Conservation (phyloP, 2,797 vertebrate species). For the Anomalospiza imberbis region DNA sequence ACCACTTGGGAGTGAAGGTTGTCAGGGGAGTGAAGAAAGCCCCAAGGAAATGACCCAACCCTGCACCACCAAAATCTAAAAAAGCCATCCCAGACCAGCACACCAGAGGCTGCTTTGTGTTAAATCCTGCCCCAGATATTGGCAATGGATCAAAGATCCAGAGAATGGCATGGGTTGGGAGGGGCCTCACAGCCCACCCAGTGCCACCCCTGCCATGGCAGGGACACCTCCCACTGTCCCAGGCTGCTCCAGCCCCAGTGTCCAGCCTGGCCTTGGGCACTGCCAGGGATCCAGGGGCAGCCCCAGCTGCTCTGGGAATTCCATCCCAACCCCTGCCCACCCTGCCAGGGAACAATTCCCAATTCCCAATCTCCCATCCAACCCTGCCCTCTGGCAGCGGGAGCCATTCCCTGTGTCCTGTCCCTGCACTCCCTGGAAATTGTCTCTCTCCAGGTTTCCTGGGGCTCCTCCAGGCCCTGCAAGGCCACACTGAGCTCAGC, state of each 20-base stretch:
- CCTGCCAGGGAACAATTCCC: background rate
- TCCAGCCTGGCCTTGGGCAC: background rate
- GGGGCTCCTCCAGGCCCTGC: background rate
- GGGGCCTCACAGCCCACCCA: accelerated
- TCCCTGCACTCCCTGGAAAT: too few species aligned
- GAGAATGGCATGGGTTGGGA: accelerated
- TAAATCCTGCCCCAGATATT: background rate
- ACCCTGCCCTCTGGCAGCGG: background rate
- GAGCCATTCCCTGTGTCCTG: background rate
- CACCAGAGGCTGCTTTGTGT: background rate
- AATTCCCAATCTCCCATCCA: background rate
- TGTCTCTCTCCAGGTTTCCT: background rate
- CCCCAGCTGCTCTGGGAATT: background rate
- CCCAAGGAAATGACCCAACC: background rate
- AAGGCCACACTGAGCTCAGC: background rate
- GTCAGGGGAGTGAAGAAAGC: background rate
- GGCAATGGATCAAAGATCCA: background rate
- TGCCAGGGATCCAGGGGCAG: background rate
- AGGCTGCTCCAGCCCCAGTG: background rate
- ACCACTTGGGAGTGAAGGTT: background rate
- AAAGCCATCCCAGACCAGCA: background rate
- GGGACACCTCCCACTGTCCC: background rate
- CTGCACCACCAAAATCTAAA: background rate
- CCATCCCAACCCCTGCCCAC: background rate
- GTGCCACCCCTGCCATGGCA: background rate